Evolutionary conservation across 2,888 invertebrate genomes (phyloP), one percentile per base, ranked within the genome.

Genomic region (Sesamia inferens): DNA sequence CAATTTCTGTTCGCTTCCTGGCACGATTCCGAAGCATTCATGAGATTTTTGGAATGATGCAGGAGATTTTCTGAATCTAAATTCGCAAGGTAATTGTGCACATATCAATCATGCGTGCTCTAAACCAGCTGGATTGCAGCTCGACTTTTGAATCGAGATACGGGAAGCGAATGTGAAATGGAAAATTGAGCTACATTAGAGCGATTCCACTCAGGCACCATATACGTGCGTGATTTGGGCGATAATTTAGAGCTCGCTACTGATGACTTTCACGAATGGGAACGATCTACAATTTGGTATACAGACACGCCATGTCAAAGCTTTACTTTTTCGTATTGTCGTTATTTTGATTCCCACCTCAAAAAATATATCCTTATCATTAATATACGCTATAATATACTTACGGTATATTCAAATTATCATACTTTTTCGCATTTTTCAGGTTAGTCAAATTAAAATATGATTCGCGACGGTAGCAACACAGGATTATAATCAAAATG

Each of bases 91-190:
- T 71, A 76, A 67, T 77, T 82, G 66, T 77, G 31, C 57, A 77
- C 54, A 65, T 78, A 72, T 79, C 79, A 79, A 82, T 82, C 78
- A 79, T 82, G 64, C 72, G 72, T 61, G 61, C 72, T 81, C 54
- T 58, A 68, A 82, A 79, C 72, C 24, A 67, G 59, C 14, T 66
- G 44, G 58, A 82, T 73, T 78, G 79, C 74, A 78, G 55, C 58
- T 78, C 39, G 65, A 73, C 73, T 80, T 80, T 78, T 78, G 68
- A 82, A 73, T 72, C 65, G 47, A 68, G 68, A 64, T 51, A 76
- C 57, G 68, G 42, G n/a, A 66, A 66, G 47, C 68, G 68, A 65
- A 69, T 78, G 11, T 22, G 54, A 47, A 55, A 82, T 68, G 44
- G 73, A 48, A 82, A 73, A 73, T 82, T 67, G 74, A 78, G 73